Base-by-base conservation (phyloP, 2,113 vertebrate species). In the Dascyllus trimaculatus region DNA sequence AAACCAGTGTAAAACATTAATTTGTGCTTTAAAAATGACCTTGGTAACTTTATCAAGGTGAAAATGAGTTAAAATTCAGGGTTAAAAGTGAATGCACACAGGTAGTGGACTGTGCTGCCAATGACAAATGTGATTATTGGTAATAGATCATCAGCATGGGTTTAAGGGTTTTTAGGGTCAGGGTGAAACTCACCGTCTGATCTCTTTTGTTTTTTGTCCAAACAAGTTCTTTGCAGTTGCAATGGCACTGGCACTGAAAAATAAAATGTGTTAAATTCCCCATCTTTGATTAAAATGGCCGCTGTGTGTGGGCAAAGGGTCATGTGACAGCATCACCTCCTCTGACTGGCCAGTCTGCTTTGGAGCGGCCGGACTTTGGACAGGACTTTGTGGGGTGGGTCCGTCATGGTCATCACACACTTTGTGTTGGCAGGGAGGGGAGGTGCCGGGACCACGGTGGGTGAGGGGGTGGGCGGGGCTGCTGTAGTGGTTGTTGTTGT, bases 301-400 rank as follows among this genome's bases (percentile, higher is more conserved):
- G 18, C 75, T 10, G 7, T 79, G 62, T 57, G 7, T 76, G 58
- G 61, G 35, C 14, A 49, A 38, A 62, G 19, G 22, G 63, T 73
- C 66, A 45, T 21, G 67, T 70, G 72, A 69, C 25, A 73, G 48
- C 85, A 78, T 95, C 93, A 96, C 94, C 95, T 95, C 70, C 89
- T 91, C 11, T 89, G 84, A 18, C 26, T 82, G 24, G 63, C 43
- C 32, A 90, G 78, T 81, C 92, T 93, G 2, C 84, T 60, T 19
- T 87, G 73, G 25, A 89, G 18, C 52, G 85, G 79, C 48, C 0
- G 80, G 67, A 88, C 75, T 80, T 88, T 88, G 64, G 93, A 91
- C 9, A 91, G 75, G 43, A 91, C 80, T 53, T 81, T 85, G 38
- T 87, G 75, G 19, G 88, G 86, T 0, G 81, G 82, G 71, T 84